Evolutionary conservation across 2,113 vertebrate genomes (phyloP), one percentile per base, ranked within the genome.

Genomic region (Polypterus bichir): DNA sequence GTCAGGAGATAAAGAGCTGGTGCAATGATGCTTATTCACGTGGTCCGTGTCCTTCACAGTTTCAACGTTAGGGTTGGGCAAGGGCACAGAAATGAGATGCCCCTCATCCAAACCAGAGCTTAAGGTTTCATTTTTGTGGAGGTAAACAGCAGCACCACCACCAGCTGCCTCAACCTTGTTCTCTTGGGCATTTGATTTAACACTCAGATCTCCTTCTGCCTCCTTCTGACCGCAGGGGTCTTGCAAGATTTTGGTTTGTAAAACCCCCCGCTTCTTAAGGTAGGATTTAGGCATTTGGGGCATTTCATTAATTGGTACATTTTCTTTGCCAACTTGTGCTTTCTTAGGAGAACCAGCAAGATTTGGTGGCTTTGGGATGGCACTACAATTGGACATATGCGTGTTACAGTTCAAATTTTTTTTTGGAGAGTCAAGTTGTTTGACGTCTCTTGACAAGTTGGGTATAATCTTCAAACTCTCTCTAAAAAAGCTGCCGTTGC

Each of bases 131-230:
- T 59, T 9, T 62, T 53, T 1, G 58, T 59, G 44, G 9, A 53
- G 46, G 64, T 9, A 68, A n/a, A 3, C 51, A 8, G 51, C 51
- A 8, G 51, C 51, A 3, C 10, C 10, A 7, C 51, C 51, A 4
- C 9, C 59, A 3, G 53, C 49, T 55, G 63, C 44, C 3, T 1
- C 6, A 1, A 60, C 51, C 3, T 45, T 1, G 10, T n/a, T 44
- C 59, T 66, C 69, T 44, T 67, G 73, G 5, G 76, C 69, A 0
- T 69, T 66, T 61, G 74, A 69, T 7, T 59, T 10, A 48, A 79
- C 67, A 68, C 71, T 76, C 49, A 4, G 6, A 46, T 45, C 49
- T 47, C 66, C 69, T 45, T 60, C 67, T n/a, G 72, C 54, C 3
- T 62, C 46, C 10, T 27, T 54, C 51, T 64, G 62, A 65, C 46